Base-by-base conservation (phyloP, 2,888 invertebrate genomes). In the Arge pagana region DNA sequence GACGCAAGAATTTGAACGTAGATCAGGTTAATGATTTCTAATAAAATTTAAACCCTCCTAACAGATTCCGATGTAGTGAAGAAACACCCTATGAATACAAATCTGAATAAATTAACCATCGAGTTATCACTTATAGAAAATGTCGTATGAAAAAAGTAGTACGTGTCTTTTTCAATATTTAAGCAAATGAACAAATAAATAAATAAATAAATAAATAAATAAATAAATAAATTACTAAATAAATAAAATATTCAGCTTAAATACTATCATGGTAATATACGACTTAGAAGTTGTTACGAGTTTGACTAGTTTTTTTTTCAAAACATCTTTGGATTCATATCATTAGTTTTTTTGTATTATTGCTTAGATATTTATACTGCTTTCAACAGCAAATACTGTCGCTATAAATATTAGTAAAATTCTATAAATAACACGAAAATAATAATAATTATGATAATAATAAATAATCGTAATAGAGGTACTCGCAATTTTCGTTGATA, bases 321-420 rank as follows among this genome's bases (percentile, higher is more conserved):
- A 45, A 45, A 21, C 23, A 33, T 7, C 11, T 24, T 23, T 13
- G 33, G 23, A 33, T 45, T 45, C n/a, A n/a, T n/a, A n/a, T n/a
- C n/a, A n/a, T n/a, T n/a, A n/a, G n/a, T n/a, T n/a, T n/a, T n/a
- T n/a, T n/a, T n/a, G n/a, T 35, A 35, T 45, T 45, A 45, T 45
- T 45, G 45, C 45, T 45, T 45, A 23, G 5, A 23, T 45, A 45
- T 45, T 45, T 33, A 45, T 13, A 45, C 45, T 45, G 35, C 15
- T 35, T 23, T 15, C 31, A 35, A 45, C 35, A 15, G 33, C 16
- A 24, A 45, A 45, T 45, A 45, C 45, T 45, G 45, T 45, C 23
- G 18, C 45, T 45, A 23, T 33, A 45, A 45, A 45, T 45, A 33
- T 45, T 24, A 33, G 33, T 45, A 1, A 35, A 45, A 45, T 45